A percentile compares a stretch with the other conserved stretches of the same genome.
phyloP scores from a whole-genome alignment of 2,797 vertebrate species.

The Arrhamphus sclerolepis region DNA sequence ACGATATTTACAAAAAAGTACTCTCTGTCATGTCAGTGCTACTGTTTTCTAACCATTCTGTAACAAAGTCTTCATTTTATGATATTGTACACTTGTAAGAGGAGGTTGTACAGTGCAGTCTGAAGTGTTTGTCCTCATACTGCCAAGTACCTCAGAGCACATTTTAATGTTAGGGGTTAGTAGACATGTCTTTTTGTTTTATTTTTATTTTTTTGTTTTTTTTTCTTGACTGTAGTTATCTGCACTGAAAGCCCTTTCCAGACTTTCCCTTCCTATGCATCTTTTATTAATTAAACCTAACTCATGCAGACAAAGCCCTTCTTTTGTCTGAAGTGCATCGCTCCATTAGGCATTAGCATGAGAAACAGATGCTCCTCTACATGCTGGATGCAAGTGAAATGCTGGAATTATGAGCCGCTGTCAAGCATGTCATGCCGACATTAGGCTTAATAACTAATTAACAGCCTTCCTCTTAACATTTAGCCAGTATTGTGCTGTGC shows the following conservation, averaged over 20 bases:
- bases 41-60: too few relatives aligned
- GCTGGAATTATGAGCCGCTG: constrained; percentile 24
- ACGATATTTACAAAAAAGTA: not conserved
- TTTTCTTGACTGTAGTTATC: not conserved
- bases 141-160: not conserved
- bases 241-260: constrained; percentile 12
- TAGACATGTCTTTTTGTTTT: too few relatives aligned
- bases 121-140: not conserved
- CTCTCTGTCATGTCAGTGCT: not conserved
- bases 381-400: constrained; percentile 44
- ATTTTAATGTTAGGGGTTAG: constrained; percentile 15
- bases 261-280: constrained; percentile 10
- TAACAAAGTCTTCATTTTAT: not conserved
- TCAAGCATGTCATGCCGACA: constrained; percentile 60
- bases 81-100: not conserved
- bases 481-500: constrained; percentile 17
- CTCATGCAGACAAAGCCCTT: constrained; percentile 7
- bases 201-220: too few relatives aligned
- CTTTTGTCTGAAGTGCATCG: constrained; percentile 14
- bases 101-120: not conserved
- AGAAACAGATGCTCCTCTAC: constrained; percentile 28
- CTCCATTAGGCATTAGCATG: constrained; percentile 26
- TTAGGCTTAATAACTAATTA: constrained; percentile 44
- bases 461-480: constrained; percentile 42
- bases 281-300: constrained; percentile 24